phyloP scores from a whole-genome alignment of 2,888 invertebrate genomes.

The Melitaea athalia region DNA sequence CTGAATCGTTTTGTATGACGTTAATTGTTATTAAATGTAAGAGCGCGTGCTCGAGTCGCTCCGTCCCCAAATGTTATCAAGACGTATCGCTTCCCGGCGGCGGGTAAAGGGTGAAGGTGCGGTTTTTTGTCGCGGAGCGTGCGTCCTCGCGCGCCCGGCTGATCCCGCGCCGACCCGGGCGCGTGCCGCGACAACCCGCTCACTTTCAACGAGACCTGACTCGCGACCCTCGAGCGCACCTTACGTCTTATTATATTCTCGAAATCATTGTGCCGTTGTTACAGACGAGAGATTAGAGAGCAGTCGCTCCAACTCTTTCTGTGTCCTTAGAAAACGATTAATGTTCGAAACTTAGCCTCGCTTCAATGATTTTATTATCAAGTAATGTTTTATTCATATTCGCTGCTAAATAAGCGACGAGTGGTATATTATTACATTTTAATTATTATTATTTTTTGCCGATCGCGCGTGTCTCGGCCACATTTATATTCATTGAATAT shows the following conservation, averaged over 20 bases:
- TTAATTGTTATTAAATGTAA: background rate
- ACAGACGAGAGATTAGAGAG: constrained; percentile 17
- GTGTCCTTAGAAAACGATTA: background rate
- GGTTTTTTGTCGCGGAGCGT: constrained; percentile 20
- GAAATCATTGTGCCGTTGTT: constrained; percentile 8
- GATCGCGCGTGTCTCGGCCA: background rate
- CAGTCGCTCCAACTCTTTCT: constrained; percentile 6
- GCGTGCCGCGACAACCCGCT: constrained; percentile 31
- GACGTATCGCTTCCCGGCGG: constrained; percentile 19
- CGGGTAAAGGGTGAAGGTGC: constrained; percentile 31
- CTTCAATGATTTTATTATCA: background rate
- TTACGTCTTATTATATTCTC: constrained; percentile 14
- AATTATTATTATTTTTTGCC: constrained; percentile 1
- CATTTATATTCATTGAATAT: background rate
- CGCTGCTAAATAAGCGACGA: background rate
- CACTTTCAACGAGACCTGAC: constrained; percentile 28
- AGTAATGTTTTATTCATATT: constrained; percentile 5
- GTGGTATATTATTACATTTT: constrained; percentile 2
- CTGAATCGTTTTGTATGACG: background rate
- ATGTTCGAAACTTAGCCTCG: constrained; percentile 1
- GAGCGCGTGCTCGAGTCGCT: background rate
- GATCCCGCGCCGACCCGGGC: constrained; percentile 28
- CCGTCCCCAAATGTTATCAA: background rate
- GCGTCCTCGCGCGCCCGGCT: constrained; percentile 22
- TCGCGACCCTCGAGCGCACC: constrained; percentile 21